Evolutionary conservation across 2,113 vertebrate species (phyloP), one percentile per base, ranked within the genome.

Genomic region (Aspiorhynchus laticeps): DNA sequence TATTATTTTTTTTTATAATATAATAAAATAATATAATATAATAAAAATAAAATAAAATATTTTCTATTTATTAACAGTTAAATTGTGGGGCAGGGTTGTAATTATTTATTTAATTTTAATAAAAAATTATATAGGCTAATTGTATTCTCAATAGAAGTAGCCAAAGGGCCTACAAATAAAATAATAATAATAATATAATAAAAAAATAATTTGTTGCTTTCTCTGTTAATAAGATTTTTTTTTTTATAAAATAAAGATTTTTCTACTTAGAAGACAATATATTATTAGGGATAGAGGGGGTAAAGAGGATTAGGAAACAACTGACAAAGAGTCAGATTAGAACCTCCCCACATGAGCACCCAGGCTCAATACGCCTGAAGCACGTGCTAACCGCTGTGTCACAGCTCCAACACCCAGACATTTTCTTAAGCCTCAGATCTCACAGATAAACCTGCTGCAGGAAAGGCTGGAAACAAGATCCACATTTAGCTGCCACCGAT

Each of bases 401-500:
- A 83, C 1, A 11, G 8, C 63, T 69, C 26, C 26, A 71, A 51
- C 28, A 51, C 26, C n/a, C 26, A 24, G n/a, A n/a, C n/a, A n/a
- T n/a, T 69, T 63, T 43, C 56, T 28, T 8, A 15, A 28, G 38
- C 56, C 36, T 14, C 24, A 28, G 73, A n/a, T n/a, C 75, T 51
- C n/a, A 51, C 74, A 79, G 46, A 80, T 38, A 69, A 80, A 86
- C 41, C 33, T 21, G 43, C 43, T 86, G 43, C 28, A 69, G 17
- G 21, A 61, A 46, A 67, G 61, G 19, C 9, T 2, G 43, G 63
- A 83, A 83, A 69, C 80, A 31, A 83, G 65, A 83, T 69, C 80
- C 80, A 83, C 80, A 71, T 83, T 83, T 69, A 83, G 80, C 41
- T 83, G 69, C 46, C 80, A 71, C 26, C 41, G 11, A 83, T 83